These are phyloP conservation scores for Denticeps clupeoides DNA, from an alignment of 2,797 vertebrate genomes.

Conservation along the genomic window DNA sequence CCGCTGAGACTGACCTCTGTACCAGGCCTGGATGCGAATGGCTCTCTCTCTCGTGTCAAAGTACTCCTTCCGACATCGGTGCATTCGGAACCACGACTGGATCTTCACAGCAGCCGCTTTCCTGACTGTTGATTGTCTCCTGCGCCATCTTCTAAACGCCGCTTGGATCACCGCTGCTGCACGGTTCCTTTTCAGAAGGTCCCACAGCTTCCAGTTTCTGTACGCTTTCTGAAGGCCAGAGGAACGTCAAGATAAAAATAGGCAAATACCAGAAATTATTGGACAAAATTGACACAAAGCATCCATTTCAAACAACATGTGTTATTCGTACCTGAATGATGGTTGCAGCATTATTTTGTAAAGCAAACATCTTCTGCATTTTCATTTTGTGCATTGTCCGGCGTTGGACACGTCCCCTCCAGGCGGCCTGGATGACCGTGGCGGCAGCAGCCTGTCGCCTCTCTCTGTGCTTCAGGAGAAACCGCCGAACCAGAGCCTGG, in stretches of 20 bases:
- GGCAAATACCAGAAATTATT: no score
- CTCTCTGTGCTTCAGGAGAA: slow-evolving; percentile 47
- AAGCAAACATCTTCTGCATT: slow-evolving; percentile 43
- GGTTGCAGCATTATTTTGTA: slow-evolving; percentile 52
- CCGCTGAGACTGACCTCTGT: slow-evolving; percentile 45
- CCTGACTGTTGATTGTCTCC: slow-evolving; percentile 32
- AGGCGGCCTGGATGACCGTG: slow-evolving; percentile 63
- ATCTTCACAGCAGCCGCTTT: slow-evolving; percentile 57
- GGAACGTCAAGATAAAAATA: slow-evolving; percentile 27
- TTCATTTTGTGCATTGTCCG: slow-evolving; percentile 44
- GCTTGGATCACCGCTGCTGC: slow-evolving; percentile 65
- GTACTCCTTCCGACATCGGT: slow-evolving; percentile 47
- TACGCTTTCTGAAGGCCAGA: slow-evolving; percentile 50
- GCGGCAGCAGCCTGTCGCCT: slow-evolving; percentile 52
- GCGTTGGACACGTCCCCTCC: slow-evolving; percentile 58
- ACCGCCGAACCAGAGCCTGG: slow-evolving; percentile 51
- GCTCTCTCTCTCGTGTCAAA: slow-evolving; percentile 36
- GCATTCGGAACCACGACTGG: slow-evolving; percentile 78
- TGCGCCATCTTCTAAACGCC: slow-evolving; percentile 59
- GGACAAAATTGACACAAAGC: neutral
- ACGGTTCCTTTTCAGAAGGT: slow-evolving; percentile 37
- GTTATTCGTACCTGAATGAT: slow-evolving; percentile 67
- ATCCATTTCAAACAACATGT: neutral
- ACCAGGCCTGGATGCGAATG: slow-evolving; percentile 67
- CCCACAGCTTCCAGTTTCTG: slow-evolving; percentile 58